A percentile compares a stretch with the other conserved stretches of the same genome.
phyloP scores from a whole-genome alignment of 2,888 invertebrate genomes.

The Cerastis rubricosa region DNA sequence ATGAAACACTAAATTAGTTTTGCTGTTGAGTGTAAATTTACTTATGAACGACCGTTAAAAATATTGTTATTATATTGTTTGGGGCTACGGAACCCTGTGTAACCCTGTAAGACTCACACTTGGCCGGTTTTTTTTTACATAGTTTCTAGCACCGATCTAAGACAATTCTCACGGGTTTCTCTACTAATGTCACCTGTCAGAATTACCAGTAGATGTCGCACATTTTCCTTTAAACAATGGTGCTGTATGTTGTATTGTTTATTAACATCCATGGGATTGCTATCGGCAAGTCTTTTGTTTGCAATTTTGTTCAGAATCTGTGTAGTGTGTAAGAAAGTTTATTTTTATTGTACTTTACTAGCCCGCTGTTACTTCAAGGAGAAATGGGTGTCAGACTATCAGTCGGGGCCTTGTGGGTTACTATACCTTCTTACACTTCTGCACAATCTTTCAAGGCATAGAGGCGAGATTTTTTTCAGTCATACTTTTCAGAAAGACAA shows the following conservation, averaged over 20 bases:
- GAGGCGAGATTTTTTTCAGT: background rate
- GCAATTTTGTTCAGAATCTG: slow-evolving; percentile 30
- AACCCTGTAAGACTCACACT: too few species aligned
- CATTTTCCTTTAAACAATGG: slow-evolving; percentile 58
- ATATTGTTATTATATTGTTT: too few species aligned
- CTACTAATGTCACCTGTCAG: slow-evolving; percentile 46
- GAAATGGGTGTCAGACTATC: background rate
- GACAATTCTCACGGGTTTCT: slow-evolving; percentile 64
- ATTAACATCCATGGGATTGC: slow-evolving; percentile 48
- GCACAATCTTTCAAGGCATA: background rate
- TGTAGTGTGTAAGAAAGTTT: slow-evolving; percentile 12
- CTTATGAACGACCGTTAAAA: too few species aligned
- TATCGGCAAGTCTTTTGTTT: slow-evolving; percentile 37
- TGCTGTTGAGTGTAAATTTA: too few species aligned
- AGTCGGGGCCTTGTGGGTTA: background rate
- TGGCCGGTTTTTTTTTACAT: too few species aligned
- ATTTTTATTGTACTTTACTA: background rate
- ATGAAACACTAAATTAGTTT: too few species aligned
- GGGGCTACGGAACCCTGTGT: too few species aligned
- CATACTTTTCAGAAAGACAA: background rate
- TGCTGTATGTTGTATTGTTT: slow-evolving; percentile 44
- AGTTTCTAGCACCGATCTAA: slow-evolving; percentile 32
- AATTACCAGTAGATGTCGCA: slow-evolving; percentile 19
- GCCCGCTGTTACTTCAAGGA: background rate
- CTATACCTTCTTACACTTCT: background rate